A percentile compares a stretch with the other conserved stretches of the same genome.
Conservation (phyloP, 2,888 invertebrate species). For the Scotopteryx bipunctaria region DNA sequence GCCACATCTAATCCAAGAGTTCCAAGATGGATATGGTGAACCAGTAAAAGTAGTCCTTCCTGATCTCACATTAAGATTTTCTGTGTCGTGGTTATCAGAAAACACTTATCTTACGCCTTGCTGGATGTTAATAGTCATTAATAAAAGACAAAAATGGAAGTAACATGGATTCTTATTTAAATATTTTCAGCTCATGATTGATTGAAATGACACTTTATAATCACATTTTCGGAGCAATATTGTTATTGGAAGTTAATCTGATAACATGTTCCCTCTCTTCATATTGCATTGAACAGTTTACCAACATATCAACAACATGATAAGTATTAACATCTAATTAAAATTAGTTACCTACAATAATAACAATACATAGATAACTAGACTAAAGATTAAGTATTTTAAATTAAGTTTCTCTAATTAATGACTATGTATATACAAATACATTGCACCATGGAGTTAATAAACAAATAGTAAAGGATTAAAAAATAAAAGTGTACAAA, state of each 20-base stretch:
- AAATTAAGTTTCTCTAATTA: slow-evolving; percentile 27
- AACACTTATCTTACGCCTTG: no score
- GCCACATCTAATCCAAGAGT: no score
- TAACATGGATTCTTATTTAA: slow-evolving; percentile 15
- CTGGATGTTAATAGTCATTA: not conserved
- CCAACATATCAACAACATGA: not conserved
- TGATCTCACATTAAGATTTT: no score
- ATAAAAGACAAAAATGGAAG: slow-evolving; percentile 7
- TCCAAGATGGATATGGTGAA: no score
- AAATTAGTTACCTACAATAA: not conserved
- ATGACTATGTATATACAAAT: slow-evolving; percentile 26
- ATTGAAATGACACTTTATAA: slow-evolving; percentile 14
- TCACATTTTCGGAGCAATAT: slow-evolving; percentile 9
- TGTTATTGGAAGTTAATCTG: not conserved
- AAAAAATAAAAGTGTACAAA: not conserved
- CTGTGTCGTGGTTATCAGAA: no score
- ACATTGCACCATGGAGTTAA: slow-evolving; percentile 12
- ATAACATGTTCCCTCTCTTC: not conserved
- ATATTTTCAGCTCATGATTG: slow-evolving; percentile 1
- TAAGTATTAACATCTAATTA: slow-evolving; percentile 7
- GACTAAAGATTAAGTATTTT: slow-evolving; percentile 1
- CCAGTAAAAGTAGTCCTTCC: no score
- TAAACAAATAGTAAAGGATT: not conserved
- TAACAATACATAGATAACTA: slow-evolving; percentile 1
- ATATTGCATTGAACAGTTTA: not conserved